Percentiles rank a stretch among this genome's conserved stretches.
Conservation (phyloP, 1,140 invertebrate genomes). For the Lasaia peninsularis region DNA sequence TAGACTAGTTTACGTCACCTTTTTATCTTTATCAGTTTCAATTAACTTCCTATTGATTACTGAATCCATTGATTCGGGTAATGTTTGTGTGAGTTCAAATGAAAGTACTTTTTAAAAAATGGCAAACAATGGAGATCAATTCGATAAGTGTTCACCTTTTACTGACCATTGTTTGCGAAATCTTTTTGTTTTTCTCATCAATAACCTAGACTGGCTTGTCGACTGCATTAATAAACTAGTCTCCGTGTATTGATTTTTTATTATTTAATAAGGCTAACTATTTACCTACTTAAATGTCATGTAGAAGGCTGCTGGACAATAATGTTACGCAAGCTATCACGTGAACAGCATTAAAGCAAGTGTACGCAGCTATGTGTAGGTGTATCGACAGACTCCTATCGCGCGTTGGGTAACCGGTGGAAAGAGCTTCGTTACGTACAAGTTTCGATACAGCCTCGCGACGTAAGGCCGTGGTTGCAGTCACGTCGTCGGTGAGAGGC, state of each 20-base stretch:
- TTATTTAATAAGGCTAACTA: slow-evolving; percentile 8
- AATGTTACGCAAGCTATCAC: slow-evolving; percentile 60
- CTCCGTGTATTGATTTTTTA: slow-evolving; percentile 9
- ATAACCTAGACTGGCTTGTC: not conserved
- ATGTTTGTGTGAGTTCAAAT: slow-evolving; percentile 23
- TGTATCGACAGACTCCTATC: slow-evolving; percentile 65
- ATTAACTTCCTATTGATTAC: too few species aligned
- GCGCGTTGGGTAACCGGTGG: slow-evolving; percentile 67
- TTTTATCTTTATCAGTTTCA: too few species aligned
- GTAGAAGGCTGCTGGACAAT: slow-evolving; percentile 19
- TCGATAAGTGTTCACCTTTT: slow-evolving; percentile 26
- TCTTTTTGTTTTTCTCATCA: not conserved
- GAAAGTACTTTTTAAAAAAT: slow-evolving; percentile 27
- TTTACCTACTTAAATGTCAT: slow-evolving; percentile 13
- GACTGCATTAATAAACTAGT: not conserved
- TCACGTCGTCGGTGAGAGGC: slow-evolving; percentile 72
- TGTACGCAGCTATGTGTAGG: slow-evolving; percentile 32
- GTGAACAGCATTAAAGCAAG: slow-evolving; percentile 52
- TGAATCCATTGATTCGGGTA: not conserved
- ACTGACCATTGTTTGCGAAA: slow-evolving; percentile 25
- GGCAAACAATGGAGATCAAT: slow-evolving; percentile 19
- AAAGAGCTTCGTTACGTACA: slow-evolving; percentile 72
- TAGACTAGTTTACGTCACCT: too few species aligned
- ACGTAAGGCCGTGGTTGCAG: slow-evolving; percentile 70
- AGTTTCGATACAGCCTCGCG: slow-evolving; percentile 72